Evolutionary conservation across 2,113 vertebrate genomes (phyloP), one percentile per base, ranked within the genome.

Genomic region (Chloropsis hardwickii): DNA sequence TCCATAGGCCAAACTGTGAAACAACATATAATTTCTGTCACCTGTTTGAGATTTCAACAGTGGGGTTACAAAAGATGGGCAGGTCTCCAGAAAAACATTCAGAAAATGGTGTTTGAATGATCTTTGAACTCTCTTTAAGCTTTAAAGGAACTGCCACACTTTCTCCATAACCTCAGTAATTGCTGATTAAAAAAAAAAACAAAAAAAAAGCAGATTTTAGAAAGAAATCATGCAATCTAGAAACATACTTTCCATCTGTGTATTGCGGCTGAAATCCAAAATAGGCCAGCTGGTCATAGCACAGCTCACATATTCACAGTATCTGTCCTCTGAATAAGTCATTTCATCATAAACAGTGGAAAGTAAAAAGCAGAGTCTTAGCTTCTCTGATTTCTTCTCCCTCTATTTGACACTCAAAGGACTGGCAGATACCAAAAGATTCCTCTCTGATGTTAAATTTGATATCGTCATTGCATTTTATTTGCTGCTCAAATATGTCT

Each of bases 401-500:
- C 47, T 66, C 31, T 81, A 56, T 88, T 53, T 90, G 73, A 88
- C 62, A 74, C 64, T 42, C 39, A 58, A 33, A 81, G 48, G 91
- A 86, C 88, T 92, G 88, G 67, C 79, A 97, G 79, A 76, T 85
- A 94, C 76, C 84, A 56, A 87, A 94, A 91, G 82, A 86, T 89
- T 80, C 50, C 28, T 91, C 70, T 92, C 45, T 81, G 71, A 65
- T 71, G 89, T 91, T 95, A 72, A 64, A 62, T 60, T 79, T 78
- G 58, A 83, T 94, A 90, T 56, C 14, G 50, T 77, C 50, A 74
- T 95, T 92, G 84, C 67, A 69, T 95, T 94, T 91, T 96, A 95
- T 94, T 94, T 95, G 90, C 95, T 95, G 64, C 76, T 92, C 50
- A 88, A 92, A 95, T 92, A 89, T 70, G 89, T 94, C 84, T 96